phyloP scores from a whole-genome alignment of 2,888 invertebrate genomes.

The Odontomyia ornata region DNA sequence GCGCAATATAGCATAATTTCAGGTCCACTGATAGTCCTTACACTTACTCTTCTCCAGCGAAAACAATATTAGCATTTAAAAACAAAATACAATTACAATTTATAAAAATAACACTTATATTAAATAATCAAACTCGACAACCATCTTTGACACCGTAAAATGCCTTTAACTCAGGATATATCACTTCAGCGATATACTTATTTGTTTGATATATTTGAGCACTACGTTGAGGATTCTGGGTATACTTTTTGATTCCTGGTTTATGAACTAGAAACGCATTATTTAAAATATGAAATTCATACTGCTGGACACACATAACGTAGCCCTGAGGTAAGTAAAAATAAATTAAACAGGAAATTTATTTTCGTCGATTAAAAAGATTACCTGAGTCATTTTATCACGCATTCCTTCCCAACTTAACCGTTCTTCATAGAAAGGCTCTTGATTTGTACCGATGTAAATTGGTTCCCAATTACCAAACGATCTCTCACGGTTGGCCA shows the following conservation, averaged over 20 bases:
- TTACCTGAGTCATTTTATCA: constrained; percentile 95
- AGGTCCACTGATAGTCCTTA: too few relatives aligned
- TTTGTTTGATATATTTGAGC: constrained; percentile 80
- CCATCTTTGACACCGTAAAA: not conserved
- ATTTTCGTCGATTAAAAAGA: not conserved
- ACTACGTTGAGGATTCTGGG: constrained; percentile 79
- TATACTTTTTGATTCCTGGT: constrained; percentile 87
- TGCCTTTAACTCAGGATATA: not conserved
- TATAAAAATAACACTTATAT: too few relatives aligned
- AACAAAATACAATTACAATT: too few relatives aligned
- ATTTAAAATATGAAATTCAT: constrained; percentile 91
- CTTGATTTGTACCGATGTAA: constrained; percentile 88
- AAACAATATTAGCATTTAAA: too few relatives aligned
- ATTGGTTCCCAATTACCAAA: constrained; percentile 93
- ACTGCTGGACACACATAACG: constrained; percentile 87
- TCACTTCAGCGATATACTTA: constrained; percentile 67
- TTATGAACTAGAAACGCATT: constrained; percentile 92
- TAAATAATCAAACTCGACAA: not conserved
- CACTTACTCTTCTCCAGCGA: too few relatives aligned
- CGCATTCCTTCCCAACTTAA: constrained; percentile 94
- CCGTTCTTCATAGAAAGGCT: constrained; percentile 89
- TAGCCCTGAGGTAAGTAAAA: constrained; percentile 74
- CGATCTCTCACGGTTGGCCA: constrained; percentile 82
- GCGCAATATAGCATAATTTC: too few relatives aligned
- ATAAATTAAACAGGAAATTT: not conserved